These are phyloP conservation scores for Carabus problematicus DNA, from an alignment of 2,888 invertebrate species.

Conservation along the genomic window DNA sequence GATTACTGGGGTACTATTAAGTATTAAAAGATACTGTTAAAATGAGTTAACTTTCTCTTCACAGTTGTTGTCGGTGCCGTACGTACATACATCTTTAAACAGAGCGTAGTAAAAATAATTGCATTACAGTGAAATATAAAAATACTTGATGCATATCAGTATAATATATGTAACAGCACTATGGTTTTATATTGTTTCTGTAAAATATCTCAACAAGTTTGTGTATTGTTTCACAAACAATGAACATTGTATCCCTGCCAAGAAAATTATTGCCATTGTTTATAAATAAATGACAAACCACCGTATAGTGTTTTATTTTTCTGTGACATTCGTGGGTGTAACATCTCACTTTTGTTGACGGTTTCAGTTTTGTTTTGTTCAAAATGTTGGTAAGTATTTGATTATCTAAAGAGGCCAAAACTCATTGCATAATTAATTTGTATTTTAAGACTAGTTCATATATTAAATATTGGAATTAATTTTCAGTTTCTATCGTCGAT, in stretches of 20 bases:
- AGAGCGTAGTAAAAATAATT: conserved; percentile 39
- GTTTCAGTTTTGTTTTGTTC: conserved; percentile 4
- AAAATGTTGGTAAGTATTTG: conserved; percentile 21
- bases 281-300: conserved; percentile 26
- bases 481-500: conserved; percentile 2
- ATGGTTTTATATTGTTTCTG: not conserved
- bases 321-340: conserved; percentile 5
- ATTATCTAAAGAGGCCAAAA: too few relatives aligned
- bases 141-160: conserved; percentile 19
- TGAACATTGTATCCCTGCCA: conserved; percentile 18
- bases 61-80: not conserved
- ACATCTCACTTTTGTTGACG: conserved; percentile 12
- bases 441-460: not conserved
- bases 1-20: too few relatives aligned
- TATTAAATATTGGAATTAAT: not conserved
- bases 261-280: conserved; percentile 20
- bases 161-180: conserved; percentile 19
- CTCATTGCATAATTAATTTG: too few relatives aligned
- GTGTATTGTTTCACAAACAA: conserved; percentile 33
- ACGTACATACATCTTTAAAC: conserved; percentile 14
- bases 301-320: not conserved
- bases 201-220: conserved; percentile 17
- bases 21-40: too few relatives aligned
- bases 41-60: conserved; percentile 8
- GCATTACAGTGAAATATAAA: conserved; percentile 15